Evolutionary conservation across 2,888 invertebrate species (phyloP).

Genomic region (Pardosa pseudoannulata): DNA sequence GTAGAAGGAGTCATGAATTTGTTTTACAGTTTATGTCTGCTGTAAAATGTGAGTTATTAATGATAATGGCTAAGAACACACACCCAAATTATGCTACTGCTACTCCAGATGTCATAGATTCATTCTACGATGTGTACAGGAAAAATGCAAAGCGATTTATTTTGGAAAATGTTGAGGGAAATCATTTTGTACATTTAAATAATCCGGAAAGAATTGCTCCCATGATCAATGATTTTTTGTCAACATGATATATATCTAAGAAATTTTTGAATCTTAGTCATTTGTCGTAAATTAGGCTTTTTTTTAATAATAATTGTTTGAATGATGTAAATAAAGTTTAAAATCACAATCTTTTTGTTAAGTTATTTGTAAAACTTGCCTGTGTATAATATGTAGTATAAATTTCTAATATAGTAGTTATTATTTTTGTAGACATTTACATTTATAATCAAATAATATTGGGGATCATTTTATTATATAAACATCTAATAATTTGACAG

Average conservation of each 20-base stretch:
- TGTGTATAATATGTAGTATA: too few relatives aligned
- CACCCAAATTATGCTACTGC: constrained; percentile 69
- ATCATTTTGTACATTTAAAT: constrained; percentile 86
- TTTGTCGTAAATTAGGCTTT: too few relatives aligned
- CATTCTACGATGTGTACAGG: constrained; percentile 73
- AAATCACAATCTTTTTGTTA: too few relatives aligned
- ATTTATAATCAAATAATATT: too few relatives aligned
- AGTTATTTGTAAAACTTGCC: too few relatives aligned
- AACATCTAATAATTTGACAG: too few relatives aligned
- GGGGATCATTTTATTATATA: too few relatives aligned
- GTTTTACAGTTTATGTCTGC: constrained; percentile 80
- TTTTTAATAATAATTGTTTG: too few relatives aligned
- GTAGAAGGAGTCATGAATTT: constrained; percentile 34
- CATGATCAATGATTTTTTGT: constrained; percentile 70
- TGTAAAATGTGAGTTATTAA: constrained; percentile 83
- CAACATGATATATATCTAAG: neutral
- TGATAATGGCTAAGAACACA: constrained; percentile 84
- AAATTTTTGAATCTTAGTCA: too few relatives aligned
- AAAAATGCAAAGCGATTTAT: constrained; percentile 74
- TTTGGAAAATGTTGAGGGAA: constrained; percentile 81
- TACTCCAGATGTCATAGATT: constrained; percentile 69
- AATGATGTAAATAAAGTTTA: too few relatives aligned
- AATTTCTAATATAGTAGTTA: too few relatives aligned
- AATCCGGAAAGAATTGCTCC: constrained; percentile 81
- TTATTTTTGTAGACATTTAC: too few relatives aligned